phyloP scores from a whole-genome alignment of 2,797 vertebrate species.

The Hydrolagus colliei region DNA sequence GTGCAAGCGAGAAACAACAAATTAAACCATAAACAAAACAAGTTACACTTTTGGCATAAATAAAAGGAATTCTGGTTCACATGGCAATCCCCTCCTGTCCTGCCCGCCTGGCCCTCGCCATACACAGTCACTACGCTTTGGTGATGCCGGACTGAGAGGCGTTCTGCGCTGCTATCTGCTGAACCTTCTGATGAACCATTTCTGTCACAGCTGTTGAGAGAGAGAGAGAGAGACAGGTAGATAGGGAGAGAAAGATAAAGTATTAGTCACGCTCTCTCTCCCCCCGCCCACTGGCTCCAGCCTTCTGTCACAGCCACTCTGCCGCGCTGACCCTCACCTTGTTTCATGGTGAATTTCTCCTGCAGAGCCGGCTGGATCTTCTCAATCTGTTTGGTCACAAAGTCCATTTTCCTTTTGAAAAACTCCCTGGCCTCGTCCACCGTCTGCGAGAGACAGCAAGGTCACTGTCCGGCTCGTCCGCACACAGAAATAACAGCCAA shows the following conservation, averaged over 20 bases:
- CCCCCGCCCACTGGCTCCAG: no score
- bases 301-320: background rate
- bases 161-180: conserved; percentile 75
- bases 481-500: conserved; percentile 1
- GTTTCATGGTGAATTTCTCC: conserved; percentile 87
- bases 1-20: background rate
- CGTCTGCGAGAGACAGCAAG: conserved; percentile 50
- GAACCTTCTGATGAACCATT: conserved; percentile 84
- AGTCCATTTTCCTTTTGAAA: conserved; percentile 88
- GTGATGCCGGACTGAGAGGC: conserved; percentile 59
- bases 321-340: conserved; percentile 56
- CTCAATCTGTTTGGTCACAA: conserved; percentile 90
- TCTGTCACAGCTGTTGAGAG: conserved; percentile 74
- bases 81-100: no score
- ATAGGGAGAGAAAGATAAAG: background rate
- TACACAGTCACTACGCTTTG: conserved; percentile 58
- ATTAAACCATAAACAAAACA: no score
- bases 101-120: no score
- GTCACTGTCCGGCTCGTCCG: conserved; percentile 19
- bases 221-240: conserved; percentile 23
- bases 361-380: conserved; percentile 88
- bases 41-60: no score
- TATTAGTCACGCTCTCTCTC: background rate
- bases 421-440: conserved; percentile 74
- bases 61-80: no score